These are phyloP conservation scores for Epsilonema sp. DNA, from an alignment of 2,888 invertebrate species.

Conservation along the genomic window DNA sequence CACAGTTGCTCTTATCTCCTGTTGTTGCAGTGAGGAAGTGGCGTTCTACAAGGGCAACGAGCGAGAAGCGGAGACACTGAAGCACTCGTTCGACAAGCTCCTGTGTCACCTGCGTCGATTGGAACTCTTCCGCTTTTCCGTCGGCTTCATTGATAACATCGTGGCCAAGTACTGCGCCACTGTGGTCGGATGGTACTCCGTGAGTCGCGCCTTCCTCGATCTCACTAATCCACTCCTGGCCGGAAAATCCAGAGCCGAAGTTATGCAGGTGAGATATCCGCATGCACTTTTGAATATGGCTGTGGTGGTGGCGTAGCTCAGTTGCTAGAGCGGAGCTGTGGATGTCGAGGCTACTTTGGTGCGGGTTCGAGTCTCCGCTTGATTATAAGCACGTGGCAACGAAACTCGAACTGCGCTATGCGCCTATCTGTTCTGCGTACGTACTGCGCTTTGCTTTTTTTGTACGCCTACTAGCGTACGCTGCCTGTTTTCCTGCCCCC, in stretches of 20 bases:
- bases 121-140: slow-evolving; percentile 41
- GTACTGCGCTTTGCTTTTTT: no score
- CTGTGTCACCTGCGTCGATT: slow-evolving; percentile 28
- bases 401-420: no score
- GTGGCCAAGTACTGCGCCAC: slow-evolving; percentile 89
- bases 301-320: no score
- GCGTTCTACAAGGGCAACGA: slow-evolving; percentile 44
- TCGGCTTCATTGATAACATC: slow-evolving; percentile 88
- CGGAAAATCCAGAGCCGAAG: slow-evolving; percentile 51
- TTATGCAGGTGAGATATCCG: slow-evolving; percentile 49
- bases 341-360: slow-evolving; percentile 11
- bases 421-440: no score
- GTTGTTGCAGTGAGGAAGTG: slow-evolving; percentile 54
- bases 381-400: no score
- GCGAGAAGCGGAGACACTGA: slow-evolving; percentile 63
- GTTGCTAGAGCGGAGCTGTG: neutral
- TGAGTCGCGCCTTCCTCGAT: slow-evolving; percentile 77
- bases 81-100: slow-evolving; percentile 71
- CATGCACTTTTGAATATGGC: no score
- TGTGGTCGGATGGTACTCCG: slow-evolving; percentile 83
- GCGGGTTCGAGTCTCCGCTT: no score
- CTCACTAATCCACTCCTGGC: slow-evolving; percentile 47
- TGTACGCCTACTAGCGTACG: no score
- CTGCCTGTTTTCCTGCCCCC: no score
- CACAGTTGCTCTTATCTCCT: no score